Conservation (phyloP, 2,113 vertebrate genomes). For the Bagarius yarrelli region DNA sequence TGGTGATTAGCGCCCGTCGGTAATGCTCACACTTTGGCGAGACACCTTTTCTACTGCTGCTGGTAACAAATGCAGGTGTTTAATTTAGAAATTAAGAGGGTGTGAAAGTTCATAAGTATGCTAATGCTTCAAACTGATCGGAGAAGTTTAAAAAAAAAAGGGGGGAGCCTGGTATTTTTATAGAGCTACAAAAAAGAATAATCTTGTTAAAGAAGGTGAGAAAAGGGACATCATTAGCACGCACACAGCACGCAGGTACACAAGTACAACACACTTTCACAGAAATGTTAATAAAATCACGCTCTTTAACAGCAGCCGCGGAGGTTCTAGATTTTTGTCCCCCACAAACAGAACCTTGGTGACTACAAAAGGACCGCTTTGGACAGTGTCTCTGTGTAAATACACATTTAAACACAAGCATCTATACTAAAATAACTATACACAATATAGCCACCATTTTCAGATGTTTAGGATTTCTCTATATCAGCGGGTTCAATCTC, state of each 20-base stretch:
- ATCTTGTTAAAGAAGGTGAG: slow-evolving; percentile 37
- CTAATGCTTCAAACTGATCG: slow-evolving; percentile 58
- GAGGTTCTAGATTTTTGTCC: too few relatives aligned
- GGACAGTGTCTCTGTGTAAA: too few relatives aligned
- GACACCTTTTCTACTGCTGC: slow-evolving; percentile 55
- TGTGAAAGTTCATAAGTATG: slow-evolving; percentile 71
- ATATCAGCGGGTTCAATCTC: too few relatives aligned
- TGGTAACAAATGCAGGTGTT: slow-evolving; percentile 65
- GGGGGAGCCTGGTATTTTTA: slow-evolving; percentile 50
- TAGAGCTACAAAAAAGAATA: slow-evolving; percentile 48
- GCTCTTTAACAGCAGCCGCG: slow-evolving; percentile 11
- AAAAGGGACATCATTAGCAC: slow-evolving; percentile 50
- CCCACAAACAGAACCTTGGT: background rate
- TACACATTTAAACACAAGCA: too few relatives aligned
- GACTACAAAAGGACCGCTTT: background rate
- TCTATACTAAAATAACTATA: too few relatives aligned
- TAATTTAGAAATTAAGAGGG: slow-evolving; percentile 70
- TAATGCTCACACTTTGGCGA: slow-evolving; percentile 56
- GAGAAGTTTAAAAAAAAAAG: slow-evolving; percentile 38
- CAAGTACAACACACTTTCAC: slow-evolving; percentile 37
- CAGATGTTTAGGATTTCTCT: too few relatives aligned
- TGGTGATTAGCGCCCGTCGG: slow-evolving; percentile 42
- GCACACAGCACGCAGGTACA: slow-evolving; percentile 38
- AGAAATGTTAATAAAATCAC: slow-evolving; percentile 34
- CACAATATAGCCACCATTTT: too few relatives aligned